These are phyloP conservation scores for Poeciliopsis prolifica DNA, from an alignment of 2,113 vertebrate genomes.

Conservation along the genomic window DNA sequence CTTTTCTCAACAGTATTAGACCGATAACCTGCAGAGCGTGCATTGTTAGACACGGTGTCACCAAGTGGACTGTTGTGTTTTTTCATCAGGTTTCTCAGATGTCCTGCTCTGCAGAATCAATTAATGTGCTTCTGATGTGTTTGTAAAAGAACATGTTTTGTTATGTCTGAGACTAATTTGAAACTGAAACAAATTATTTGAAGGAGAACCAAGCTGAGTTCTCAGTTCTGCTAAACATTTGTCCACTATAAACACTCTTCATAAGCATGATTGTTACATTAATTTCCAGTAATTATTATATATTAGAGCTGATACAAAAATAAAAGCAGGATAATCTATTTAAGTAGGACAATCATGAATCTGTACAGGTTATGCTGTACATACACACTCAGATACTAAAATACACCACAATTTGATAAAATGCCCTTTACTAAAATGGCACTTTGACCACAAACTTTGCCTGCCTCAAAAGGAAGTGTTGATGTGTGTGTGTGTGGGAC, in stretches of 20 bases:
- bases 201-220: no score
- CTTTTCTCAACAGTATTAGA: conserved; percentile 37
- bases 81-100: conserved; percentile 22
- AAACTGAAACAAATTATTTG: no score
- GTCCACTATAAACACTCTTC: background rate
- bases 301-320: background rate
- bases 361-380: background rate
- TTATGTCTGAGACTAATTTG: no score
- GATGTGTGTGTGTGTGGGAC: no score
- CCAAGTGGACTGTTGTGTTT: background rate
- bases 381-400: background rate
- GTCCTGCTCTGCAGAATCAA: no score
- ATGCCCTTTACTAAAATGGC: no score
- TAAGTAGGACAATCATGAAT: background rate
- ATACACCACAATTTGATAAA: background rate
- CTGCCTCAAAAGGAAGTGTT: no score
- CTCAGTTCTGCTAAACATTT: background rate
- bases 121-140: no score
- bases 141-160: no score
- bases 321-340: background rate
- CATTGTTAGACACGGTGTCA: conserved; percentile 35
- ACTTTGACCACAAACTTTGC: no score
- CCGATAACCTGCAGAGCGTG: conserved; percentile 50
- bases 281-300: background rate
- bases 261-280: background rate